Base-by-base conservation (phyloP, 1,140 invertebrate species). In the Melipona quadrifasciata region DNA sequence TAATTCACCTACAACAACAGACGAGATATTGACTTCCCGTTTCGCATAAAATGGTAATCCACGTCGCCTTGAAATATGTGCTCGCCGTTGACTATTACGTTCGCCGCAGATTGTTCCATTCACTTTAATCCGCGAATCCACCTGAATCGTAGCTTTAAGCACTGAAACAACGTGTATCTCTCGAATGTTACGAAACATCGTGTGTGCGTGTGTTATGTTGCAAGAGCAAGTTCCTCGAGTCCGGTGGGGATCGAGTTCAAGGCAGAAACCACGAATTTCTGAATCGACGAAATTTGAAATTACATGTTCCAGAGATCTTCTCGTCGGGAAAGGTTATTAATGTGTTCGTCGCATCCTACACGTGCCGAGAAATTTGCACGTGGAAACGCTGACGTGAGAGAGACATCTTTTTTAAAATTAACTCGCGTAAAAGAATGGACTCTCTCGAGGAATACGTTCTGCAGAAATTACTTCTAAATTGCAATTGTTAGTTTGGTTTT, bases 191-290 rank as follows among this genome's bases (percentile, higher is more conserved):
- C 17, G 79, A 61, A 58, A 72, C 57, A 39, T 24, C 31, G 55
- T 58, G 68, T 47, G 8, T 8, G 5, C 6, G 39, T 39, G 39
- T 51, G 10, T 70, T 31, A 34, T 51, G 64, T 34, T 0, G 39
- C 16, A 39, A 57, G 8, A 5, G 34, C 31, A 82, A 82, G 64
- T 82, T 77, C 31, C 17, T 11, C 24, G 70, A 82, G 64, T 76
- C 53, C 61, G 73, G 16, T 55, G 53, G 39, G 27, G 70, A 53
- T 3, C 16, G n/a, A 16, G 81, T 53, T 73, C 27, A 3, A 24
- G 21, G 34, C 55, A 47, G 74, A 61, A 70, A 17, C 53, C 74
- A 51, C 64, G 31, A 83, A 78, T 34, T 24, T 57, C 53, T 12
- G n/a, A 24, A 55, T 34, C 31, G 31, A n/a, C 19, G 64, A 53